Conservation (phyloP, 1,140 invertebrate genomes). For the Dryas iulia region DNA sequence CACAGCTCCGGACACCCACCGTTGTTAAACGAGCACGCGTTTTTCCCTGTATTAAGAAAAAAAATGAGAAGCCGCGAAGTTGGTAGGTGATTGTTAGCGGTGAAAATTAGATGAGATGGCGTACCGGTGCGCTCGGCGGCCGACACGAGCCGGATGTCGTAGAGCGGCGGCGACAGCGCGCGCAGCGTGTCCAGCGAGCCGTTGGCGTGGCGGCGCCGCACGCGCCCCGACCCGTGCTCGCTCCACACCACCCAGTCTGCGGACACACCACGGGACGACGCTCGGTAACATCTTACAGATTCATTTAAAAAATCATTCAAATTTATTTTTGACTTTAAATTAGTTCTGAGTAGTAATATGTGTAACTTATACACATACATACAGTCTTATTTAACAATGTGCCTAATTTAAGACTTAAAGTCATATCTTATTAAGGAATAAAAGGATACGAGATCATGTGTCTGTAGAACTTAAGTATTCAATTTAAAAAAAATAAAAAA, state of each 20-base stretch:
- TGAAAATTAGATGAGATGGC: background rate
- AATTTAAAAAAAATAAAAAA: too few relatives aligned
- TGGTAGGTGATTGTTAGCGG: background rate
- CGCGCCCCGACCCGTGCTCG: conserved; percentile 83
- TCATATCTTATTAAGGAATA: too few relatives aligned
- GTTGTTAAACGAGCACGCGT: conserved; percentile 85
- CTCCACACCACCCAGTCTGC: conserved; percentile 85
- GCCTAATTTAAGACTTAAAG: too few relatives aligned
- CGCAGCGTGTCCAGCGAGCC: conserved; percentile 66
- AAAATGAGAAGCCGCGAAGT: background rate
- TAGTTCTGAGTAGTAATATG: too few relatives aligned
- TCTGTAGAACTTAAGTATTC: too few relatives aligned
- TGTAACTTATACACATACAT: background rate
- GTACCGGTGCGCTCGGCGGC: conserved; percentile 72
- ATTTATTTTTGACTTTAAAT: too few relatives aligned
- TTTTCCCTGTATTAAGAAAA: conserved; percentile 66
- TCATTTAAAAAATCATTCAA: too few relatives aligned
- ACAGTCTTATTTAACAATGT: too few relatives aligned
- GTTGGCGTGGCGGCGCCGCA: conserved; percentile 77
- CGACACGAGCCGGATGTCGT: conserved; percentile 84
- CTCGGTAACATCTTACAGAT: too few relatives aligned
- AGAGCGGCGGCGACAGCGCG: conserved; percentile 81
- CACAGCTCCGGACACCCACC: conserved; percentile 79
- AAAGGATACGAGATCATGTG: too few relatives aligned
- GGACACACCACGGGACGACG: too few relatives aligned